Percentiles rank a stretch among this genome's conserved stretches.
These are phyloP conservation scores for Catharus minimus DNA, from an alignment of 2,113 vertebrate species.

Conservation along the genomic window DNA sequence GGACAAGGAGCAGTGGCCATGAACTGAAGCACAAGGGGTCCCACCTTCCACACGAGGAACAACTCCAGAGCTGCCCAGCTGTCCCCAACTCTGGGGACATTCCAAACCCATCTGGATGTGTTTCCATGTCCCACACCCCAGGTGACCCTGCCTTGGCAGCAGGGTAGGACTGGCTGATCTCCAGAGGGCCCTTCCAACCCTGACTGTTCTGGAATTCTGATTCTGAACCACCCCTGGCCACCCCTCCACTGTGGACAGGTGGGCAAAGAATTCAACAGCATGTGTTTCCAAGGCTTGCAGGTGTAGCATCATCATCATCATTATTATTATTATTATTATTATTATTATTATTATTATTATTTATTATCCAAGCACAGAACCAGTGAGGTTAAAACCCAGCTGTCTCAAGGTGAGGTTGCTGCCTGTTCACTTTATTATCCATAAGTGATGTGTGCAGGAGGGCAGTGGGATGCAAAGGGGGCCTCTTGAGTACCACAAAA, in stretches of 20 bases:
- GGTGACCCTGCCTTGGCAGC: background rate
- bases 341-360: fast-evolving
- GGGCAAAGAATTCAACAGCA: background rate
- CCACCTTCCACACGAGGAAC: background rate
- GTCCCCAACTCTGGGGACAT: background rate
- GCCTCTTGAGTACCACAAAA: background rate
- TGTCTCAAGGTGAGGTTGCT: background rate
- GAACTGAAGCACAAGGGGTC: background rate
- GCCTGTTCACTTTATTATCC: background rate
- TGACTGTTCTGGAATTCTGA: background rate
- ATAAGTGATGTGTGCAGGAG: background rate
- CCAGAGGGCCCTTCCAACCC: background rate
- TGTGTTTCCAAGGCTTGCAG: background rate
- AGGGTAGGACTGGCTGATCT: background rate
- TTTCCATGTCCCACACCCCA: background rate
- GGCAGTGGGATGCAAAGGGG: background rate
- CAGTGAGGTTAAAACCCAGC: background rate
- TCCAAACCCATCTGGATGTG: background rate
- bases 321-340: background rate
- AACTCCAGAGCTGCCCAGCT: background rate
- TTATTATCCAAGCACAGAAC: background rate
- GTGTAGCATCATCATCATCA: background rate
- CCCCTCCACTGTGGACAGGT: fast-evolving
- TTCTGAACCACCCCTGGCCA: background rate
- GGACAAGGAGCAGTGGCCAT: background rate